These are phyloP conservation scores for Theonella swinhoei DNA, from an alignment of 37 sponge, comb jelly and placozoan species.

Conservation along the genomic window DNA sequence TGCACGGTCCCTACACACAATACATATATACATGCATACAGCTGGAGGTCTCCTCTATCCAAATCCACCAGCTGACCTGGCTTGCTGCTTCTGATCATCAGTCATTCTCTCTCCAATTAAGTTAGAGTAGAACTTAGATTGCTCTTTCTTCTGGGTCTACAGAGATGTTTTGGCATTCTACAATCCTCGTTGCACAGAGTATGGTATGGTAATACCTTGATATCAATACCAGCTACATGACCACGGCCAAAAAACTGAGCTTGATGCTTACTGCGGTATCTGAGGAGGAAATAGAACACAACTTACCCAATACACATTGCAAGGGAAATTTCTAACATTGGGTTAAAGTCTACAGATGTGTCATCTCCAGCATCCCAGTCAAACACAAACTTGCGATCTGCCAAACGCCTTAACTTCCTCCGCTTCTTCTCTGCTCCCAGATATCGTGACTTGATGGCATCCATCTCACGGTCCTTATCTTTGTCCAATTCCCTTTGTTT, in stretches of 20 bases:
- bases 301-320: no score
- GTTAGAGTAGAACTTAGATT: conserved; percentile 89
- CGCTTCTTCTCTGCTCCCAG: conserved; percentile 85
- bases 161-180: background rate
- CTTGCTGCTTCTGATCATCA: conserved; percentile 87
- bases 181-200: background rate
- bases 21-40: background rate
- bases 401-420: conserved; percentile 74
- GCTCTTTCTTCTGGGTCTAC: conserved; percentile 87
- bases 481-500: conserved; percentile 66
- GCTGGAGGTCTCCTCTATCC: no score
- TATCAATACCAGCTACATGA: conserved; percentile 95
- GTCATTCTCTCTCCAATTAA: conserved; percentile 88
- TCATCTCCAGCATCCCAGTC: conserved; percentile 96
- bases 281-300: conserved; percentile 4
- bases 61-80: conserved; percentile 79
- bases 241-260: conserved; percentile 97
- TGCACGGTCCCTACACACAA: conserved; percentile 47
- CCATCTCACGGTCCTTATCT: conserved; percentile 81
- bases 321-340: conserved; percentile 50
- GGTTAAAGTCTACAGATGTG: conserved; percentile 92
- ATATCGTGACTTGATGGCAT: conserved; percentile 84
- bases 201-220: conserved; percentile 61
- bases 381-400: conserved; percentile 98
- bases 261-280: conserved; percentile 88